Conservation (phyloP, 2,797 vertebrate genomes). For the Lycodopsis pacificus region DNA sequence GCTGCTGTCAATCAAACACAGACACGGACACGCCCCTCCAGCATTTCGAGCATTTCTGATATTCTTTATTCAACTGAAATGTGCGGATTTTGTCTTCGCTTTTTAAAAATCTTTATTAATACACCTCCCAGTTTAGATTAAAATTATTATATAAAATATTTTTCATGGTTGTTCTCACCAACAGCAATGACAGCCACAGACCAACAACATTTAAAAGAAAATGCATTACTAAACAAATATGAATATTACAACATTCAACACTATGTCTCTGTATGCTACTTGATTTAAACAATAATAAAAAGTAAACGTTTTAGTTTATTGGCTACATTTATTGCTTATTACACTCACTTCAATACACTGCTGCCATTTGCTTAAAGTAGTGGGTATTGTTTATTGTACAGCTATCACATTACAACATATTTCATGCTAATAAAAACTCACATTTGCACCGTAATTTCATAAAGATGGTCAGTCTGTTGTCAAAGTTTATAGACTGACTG, state of each 20-base stretch:
- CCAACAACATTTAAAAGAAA: background rate
- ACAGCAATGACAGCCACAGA: background rate
- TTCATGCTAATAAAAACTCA: background rate
- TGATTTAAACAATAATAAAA: background rate
- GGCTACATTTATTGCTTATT: background rate
- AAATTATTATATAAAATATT: background rate
- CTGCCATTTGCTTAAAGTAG: background rate
- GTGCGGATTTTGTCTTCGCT: background rate
- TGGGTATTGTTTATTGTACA: background rate
- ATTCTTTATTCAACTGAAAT: background rate
- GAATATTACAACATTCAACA: background rate
- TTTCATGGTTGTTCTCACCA: background rate
- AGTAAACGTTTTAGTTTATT: background rate
- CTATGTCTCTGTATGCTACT: background rate
- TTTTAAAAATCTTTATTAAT: no score
- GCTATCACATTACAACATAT: background rate
- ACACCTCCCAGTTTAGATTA: background rate
- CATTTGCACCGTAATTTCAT: background rate
- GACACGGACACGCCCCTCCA: no score
- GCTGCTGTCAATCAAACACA: no score
- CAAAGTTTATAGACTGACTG: background rate
- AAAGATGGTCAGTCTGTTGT: background rate
- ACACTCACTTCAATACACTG: background rate
- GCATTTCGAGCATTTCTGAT: background rate
- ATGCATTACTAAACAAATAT: background rate